Base-by-base conservation (phyloP, 1,140 invertebrate species). In the Lepidurus apus region DNA sequence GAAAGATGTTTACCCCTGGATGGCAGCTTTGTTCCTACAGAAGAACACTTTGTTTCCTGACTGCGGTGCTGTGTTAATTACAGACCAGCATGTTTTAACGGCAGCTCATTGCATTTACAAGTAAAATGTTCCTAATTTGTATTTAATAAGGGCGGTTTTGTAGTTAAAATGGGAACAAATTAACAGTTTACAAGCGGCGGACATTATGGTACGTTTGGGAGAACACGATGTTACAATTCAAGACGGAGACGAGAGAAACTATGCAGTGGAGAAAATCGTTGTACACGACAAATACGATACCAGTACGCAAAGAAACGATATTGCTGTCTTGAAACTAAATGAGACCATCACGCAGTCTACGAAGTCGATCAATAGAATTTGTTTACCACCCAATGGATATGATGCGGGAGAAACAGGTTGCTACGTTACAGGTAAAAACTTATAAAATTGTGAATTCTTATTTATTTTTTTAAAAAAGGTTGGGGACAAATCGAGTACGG, bases 41-140 rank as follows among this genome's bases (percentile, higher is more conserved):
- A 1, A 34, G 3, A 34, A 34, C 34, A 34, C 34, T 4, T 0
- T 0, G 34, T 34, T 34, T 10, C 81, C 82, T 44, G 93, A 89
- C 85, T 95, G 93, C 82, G 93, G 93, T 0, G 93, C 92, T 1
- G 90, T 89, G 0, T 86, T 95, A 4, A 91, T 95, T 79, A 93
- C 92, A 0, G 91, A 93, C 82, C 86, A 88, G 77, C 92, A 93
- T 82, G 88, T 95, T 2, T 87, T 94, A 0, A 94, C 93, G 1
- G 94, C 93, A 21, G 0, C 93, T 3, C 93, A 95, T 84, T 95
- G 93, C 81, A 84, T 88, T 10, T 83, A 87, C 76, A 78, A 74
- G 79, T 80, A 75, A 24, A 21, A 17, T 7, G 17, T 45, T 10
- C 1, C 34, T 34, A 34, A 74, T 17, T 77, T 42, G 3, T n/a